Conservation (phyloP, 2,888 invertebrate genomes). For the Melinaea marsaeus region DNA sequence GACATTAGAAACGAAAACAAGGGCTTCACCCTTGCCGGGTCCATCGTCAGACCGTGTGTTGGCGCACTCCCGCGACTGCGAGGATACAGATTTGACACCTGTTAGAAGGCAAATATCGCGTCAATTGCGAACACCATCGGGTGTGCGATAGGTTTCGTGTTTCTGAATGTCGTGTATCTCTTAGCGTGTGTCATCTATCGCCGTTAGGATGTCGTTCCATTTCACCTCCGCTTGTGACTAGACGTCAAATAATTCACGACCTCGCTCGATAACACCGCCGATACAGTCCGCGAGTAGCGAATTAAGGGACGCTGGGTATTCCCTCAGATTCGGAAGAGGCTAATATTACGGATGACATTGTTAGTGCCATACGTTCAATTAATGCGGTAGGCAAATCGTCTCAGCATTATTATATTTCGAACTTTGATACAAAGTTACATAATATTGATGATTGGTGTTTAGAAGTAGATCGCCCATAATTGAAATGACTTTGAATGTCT, state of each 20-base stretch:
- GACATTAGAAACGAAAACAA: too few species aligned
- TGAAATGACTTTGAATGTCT: not conserved
- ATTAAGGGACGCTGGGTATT: not conserved
- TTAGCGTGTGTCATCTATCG: not conserved
- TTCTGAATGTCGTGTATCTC: too few species aligned
- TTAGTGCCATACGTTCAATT: too few species aligned
- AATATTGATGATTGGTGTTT: not conserved
- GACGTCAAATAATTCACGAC: not conserved
- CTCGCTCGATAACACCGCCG: not conserved
- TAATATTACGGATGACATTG: too few species aligned
- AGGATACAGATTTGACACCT: too few species aligned
- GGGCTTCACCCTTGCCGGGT: too few species aligned
- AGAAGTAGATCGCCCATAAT: not conserved
- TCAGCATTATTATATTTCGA: conserved; percentile 2
- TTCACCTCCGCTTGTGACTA: not conserved
- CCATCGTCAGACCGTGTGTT: too few species aligned
- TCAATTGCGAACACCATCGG: too few species aligned
- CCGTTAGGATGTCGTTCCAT: not conserved
- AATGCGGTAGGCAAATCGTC: not conserved
- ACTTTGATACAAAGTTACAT: not conserved
- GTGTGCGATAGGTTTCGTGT: too few species aligned
- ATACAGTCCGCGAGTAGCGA: not conserved
- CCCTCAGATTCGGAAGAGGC: too few species aligned
- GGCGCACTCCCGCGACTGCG: not conserved
- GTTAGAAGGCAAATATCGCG: too few species aligned